Conservation (phyloP, 2,797 vertebrate species). For the Cyclura pinguis region DNA sequence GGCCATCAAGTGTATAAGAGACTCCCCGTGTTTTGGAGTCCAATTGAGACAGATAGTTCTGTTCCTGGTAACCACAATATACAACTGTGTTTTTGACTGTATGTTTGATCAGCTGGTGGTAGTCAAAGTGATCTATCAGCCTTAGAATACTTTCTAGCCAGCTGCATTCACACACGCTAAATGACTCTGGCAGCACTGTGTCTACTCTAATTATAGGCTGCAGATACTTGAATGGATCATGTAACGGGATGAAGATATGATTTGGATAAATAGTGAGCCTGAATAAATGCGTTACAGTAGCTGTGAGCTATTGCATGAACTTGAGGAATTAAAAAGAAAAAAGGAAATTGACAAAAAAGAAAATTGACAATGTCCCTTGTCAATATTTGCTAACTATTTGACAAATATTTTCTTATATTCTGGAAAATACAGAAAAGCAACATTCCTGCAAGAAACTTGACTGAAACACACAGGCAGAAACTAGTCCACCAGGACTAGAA, state of each 20-base stretch:
- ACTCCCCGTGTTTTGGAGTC: background rate
- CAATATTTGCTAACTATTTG: conserved; percentile 58
- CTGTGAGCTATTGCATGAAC: conserved; percentile 7
- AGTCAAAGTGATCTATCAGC: background rate
- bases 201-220: conserved; percentile 11
- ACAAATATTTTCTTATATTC: conserved; percentile 66
- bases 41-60: background rate
- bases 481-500: conserved; percentile 71
- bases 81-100: background rate
- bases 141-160: background rate
- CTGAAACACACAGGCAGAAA: conserved; percentile 80
- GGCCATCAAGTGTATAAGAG: background rate
- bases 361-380: conserved; percentile 21
- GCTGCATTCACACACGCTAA: conserved; percentile 6
- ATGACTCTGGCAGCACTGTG: conserved; percentile 1
- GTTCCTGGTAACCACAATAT: background rate
- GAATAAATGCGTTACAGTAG: background rate
- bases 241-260: conserved; percentile 1
- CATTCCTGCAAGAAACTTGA: conserved; percentile 72
- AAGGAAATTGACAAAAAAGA: no score
- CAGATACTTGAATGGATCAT: conserved; percentile 21
- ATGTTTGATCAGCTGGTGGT: background rate
- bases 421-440: conserved; percentile 73
- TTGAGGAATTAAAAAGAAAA: conserved; percentile 12
- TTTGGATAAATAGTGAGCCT: background rate